Evolutionary conservation across 2,888 invertebrate species (phyloP).

Genomic region (Dascillus cervinus): DNA sequence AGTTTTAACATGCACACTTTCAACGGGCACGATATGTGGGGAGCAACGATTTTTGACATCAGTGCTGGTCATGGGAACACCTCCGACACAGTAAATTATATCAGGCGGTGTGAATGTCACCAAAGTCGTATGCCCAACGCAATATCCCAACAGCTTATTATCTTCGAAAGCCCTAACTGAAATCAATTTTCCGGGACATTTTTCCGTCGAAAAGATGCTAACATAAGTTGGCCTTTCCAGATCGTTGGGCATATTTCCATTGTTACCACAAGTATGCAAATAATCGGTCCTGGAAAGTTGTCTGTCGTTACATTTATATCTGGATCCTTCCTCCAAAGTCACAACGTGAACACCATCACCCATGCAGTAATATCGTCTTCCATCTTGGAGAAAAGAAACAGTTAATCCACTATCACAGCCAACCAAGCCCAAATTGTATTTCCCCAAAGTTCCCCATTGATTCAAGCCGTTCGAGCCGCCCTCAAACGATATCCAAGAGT

Average conservation of each 20-base stretch:
- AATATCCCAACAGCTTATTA: slow-evolving; percentile 1
- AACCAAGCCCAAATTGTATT: slow-evolving; percentile 2
- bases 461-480: slow-evolving; percentile 2
- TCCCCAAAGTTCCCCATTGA: slow-evolving; percentile 3
- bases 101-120: slow-evolving; percentile 2
- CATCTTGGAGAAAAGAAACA: slow-evolving; percentile 3
- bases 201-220: not conserved
- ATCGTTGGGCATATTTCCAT: slow-evolving; percentile 4
- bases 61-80: not conserved
- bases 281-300: slow-evolving; percentile 1
- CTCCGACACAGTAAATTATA: not conserved
- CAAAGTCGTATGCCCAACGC: slow-evolving; percentile 3
- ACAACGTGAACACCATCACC: slow-evolving; percentile 3
- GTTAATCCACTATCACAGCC: slow-evolving; percentile 2
- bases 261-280: slow-evolving; percentile 3
- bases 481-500: slow-evolving; percentile 1
- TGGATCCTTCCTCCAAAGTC: not conserved
- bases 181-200: slow-evolving; percentile 2
- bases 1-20: too few relatives aligned
- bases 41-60: not conserved
- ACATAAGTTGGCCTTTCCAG: slow-evolving; percentile 2
- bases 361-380: slow-evolving; percentile 3
- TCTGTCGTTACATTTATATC: slow-evolving; percentile 3
- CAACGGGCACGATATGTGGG: too few relatives aligned
- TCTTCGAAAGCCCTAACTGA: not conserved